Evolutionary conservation across 2,113 vertebrate genomes (phyloP).

Genomic region (Oreotragus oreotragus): DNA sequence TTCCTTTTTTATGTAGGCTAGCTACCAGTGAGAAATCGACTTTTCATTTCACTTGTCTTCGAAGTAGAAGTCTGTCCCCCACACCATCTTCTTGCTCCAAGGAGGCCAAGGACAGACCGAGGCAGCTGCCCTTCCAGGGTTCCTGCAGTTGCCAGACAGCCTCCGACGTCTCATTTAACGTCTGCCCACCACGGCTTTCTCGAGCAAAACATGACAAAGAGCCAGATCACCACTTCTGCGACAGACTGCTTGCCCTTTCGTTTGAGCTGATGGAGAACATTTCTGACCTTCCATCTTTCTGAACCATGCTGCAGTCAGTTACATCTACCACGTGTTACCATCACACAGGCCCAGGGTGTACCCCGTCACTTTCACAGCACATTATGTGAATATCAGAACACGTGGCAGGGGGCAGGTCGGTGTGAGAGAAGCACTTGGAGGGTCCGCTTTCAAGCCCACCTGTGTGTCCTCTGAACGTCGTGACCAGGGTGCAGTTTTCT

Average conservation of each 20-base stretch:
- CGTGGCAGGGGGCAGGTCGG: accelerated
- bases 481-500: constrained; percentile 94
- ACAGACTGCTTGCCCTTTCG: not conserved
- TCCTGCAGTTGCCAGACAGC: not conserved
- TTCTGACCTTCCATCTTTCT: not conserved
- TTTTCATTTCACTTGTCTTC: not conserved
- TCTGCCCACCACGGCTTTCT: not conserved
- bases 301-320: not conserved
- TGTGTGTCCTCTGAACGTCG: constrained; percentile 97
- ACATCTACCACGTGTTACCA: not conserved
- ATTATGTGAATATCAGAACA: not conserved
- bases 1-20: not conserved
- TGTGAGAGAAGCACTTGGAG: not conserved
- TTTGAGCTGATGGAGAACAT: not conserved
- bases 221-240: not conserved
- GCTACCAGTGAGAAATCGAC: not conserved
- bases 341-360: not conserved
- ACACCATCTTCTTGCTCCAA: not conserved
- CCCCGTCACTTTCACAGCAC: not conserved
- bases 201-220: not conserved
- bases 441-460: constrained; percentile 79
- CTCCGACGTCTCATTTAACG: not conserved
- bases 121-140: not conserved
- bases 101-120: not conserved
- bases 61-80: not conserved